Conservation (phyloP, 2,797 vertebrate genomes). For the Sphenodon punctatus region DNA sequence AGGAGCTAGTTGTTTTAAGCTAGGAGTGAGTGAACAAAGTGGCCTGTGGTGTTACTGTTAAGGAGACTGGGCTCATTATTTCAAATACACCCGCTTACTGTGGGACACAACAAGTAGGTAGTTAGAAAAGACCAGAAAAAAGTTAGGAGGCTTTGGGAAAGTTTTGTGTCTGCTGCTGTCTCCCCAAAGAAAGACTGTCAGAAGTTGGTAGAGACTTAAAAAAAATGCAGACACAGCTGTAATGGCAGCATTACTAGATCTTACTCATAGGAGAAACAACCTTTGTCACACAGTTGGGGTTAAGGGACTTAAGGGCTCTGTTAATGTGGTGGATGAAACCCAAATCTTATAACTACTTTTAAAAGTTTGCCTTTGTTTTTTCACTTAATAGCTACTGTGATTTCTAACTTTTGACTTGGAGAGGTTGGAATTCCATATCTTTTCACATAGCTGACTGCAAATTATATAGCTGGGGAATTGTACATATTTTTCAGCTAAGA, state of each 20-base stretch:
- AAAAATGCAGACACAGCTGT: too few species aligned
- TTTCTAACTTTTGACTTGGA: neutral
- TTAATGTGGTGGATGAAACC: neutral
- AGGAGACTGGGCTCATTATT: too few species aligned
- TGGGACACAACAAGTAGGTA: too few species aligned
- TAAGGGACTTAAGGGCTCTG: neutral
- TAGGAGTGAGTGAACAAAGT: too few species aligned
- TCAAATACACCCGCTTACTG: too few species aligned
- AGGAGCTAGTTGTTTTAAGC: too few species aligned
- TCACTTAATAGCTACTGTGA: neutral
- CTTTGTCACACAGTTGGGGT: neutral
- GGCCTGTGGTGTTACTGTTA: too few species aligned
- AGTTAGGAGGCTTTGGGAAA: neutral
- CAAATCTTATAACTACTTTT: neutral
- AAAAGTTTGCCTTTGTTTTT: neutral
- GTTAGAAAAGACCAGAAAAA: too few species aligned
- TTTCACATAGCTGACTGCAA: neutral
- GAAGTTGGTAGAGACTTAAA: neutral
- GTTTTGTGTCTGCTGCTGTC: fast-evolving
- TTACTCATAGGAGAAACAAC: neutral
- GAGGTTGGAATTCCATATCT: neutral
- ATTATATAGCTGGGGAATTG: neutral
- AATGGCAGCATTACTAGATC: too few species aligned
- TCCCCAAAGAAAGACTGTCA: neutral
- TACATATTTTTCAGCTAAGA: neutral